Evolutionary conservation across 2,797 vertebrate genomes (phyloP).

Genomic region (Natrix natrix): DNA sequence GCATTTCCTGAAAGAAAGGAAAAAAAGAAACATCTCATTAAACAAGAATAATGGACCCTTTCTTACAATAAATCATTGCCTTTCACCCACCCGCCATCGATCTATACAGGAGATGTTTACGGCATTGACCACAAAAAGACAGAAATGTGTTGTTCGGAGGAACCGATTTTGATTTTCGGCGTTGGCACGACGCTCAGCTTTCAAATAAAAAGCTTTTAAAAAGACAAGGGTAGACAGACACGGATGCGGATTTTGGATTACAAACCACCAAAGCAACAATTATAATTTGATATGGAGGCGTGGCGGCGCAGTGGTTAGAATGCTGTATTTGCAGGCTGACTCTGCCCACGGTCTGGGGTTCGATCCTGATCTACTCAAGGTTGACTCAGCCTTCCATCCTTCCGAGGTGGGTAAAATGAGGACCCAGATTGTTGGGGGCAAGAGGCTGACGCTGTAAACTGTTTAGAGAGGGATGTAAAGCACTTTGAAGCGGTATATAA

Average conservation of each 20-base stretch:
- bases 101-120: neutral
- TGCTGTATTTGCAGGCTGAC: too few relatives aligned
- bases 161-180: neutral
- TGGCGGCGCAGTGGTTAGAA: too few relatives aligned
- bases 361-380: too few relatives aligned
- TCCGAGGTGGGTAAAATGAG: too few relatives aligned
- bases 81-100: neutral
- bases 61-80: neutral
- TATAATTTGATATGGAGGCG: neutral
- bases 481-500: too few relatives aligned
- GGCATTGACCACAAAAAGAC: neutral
- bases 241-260: neutral
- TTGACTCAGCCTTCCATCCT: too few relatives aligned
- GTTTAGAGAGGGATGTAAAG: too few relatives aligned
- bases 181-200: neutral
- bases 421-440: too few relatives aligned
- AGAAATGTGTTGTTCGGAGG: neutral
- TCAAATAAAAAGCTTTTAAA: neutral
- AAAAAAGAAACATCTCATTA: constrained; percentile 45
- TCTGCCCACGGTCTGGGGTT: too few relatives aligned
- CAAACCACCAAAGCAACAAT: neutral
- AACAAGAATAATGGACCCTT: neutral
- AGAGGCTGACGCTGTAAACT: too few relatives aligned
- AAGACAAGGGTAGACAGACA: neutral
- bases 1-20: constrained; percentile 84